Conservation (phyloP, 2,797 vertebrate genomes). For the Pipistrellus nathusii region DNA sequence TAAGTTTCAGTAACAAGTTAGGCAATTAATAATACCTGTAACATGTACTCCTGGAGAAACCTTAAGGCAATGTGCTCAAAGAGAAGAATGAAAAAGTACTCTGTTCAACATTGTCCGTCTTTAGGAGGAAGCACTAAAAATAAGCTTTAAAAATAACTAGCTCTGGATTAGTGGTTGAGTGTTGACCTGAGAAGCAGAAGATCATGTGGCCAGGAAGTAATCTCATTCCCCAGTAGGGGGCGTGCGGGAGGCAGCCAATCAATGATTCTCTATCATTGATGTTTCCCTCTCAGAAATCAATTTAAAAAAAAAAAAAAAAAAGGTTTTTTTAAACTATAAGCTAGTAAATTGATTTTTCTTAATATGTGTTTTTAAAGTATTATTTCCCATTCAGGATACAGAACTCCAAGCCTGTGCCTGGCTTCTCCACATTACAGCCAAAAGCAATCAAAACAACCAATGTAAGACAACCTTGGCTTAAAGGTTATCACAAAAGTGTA, state of each 20-base stretch:
- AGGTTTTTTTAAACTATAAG: neutral
- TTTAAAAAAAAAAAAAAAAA: neutral
- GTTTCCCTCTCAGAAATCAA: too few species aligned
- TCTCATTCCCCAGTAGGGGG: too few species aligned
- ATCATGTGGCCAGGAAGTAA: too few species aligned
- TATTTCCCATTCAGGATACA: slow-evolving; percentile 3
- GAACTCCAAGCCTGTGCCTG: neutral
- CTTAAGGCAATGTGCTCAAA: neutral
- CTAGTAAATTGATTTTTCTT: neutral
- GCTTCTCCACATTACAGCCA: neutral
- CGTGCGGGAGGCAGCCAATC: too few species aligned
- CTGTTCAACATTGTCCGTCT: neutral
- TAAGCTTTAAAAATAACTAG: neutral
- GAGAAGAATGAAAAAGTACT: slow-evolving; percentile 33
- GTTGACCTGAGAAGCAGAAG: too few species aligned
- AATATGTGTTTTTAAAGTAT: neutral
- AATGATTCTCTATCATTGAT: too few species aligned
- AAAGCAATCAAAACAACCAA: slow-evolving; percentile 6
- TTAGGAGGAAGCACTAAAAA: slow-evolving; percentile 31
- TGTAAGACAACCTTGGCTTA: neutral
- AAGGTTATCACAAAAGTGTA: neutral
- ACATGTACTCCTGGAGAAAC: neutral
- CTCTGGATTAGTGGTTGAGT: too few species aligned
- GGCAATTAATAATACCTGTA: neutral
- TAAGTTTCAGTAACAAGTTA: neutral